Evolutionary conservation across 2,113 vertebrate genomes (phyloP), one percentile per base, ranked within the genome.

Genomic region (Elephas maximus): DNA sequence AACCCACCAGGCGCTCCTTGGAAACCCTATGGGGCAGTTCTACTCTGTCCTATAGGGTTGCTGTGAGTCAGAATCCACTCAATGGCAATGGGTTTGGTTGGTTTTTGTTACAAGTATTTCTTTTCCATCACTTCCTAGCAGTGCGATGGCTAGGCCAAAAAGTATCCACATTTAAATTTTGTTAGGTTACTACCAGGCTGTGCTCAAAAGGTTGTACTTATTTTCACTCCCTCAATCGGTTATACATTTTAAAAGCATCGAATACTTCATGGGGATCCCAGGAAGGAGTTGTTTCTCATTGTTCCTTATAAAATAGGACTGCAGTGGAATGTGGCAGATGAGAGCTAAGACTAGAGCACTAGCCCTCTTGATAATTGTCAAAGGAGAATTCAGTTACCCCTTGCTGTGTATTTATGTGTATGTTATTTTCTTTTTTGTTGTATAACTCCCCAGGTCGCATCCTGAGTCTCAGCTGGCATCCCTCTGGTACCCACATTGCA

Each of bases 391-490:
- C 57, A 65, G 5, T 92, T 94, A 62, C 21, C 10, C 18, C 71
- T 89, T 51, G 86, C 67, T 85, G 14, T 87, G 23, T 93, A 92
- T 74, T 96, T 83, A 95, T 65, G 8, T 96, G 63, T 73, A 14
- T 96, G 73, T 74, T 62, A 48, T 87, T 91, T 84, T 97, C 65
- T 98, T 87, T 88, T 41, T 82, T 92, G 20, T 93, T 94, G 30
- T 77, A 8, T 44, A 57, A 87, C 33, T 95, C 41, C 10, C 0
- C 93, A 99, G 99, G 99, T 90, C 99, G 99, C 1, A 98, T 99
- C 85, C 94, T 99, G 24, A 99, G 99, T 90, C 98, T 99, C 41
- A 99, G 99, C 87, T 99, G 99, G 99, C 99, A 99, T 93, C 99
- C 99, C 0, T 99, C 98, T 0, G 99, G 98, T 45, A 94, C 98